phyloP scores from a whole-genome alignment of 2,797 vertebrate genomes.

The Hydrolagus colliei region DNA sequence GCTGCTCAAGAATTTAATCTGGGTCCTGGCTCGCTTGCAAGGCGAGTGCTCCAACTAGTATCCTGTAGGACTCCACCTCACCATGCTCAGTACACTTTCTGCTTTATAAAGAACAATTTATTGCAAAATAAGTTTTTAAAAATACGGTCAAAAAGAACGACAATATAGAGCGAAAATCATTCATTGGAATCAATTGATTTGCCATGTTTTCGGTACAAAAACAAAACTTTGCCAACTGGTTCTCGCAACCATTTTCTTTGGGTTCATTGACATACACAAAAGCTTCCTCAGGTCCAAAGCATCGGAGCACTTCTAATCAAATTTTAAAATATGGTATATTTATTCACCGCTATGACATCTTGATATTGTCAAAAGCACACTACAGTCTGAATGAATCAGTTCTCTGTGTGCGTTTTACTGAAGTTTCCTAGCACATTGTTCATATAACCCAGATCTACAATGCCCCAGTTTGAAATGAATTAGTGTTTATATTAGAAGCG shows the following conservation, averaged over 20 bases:
- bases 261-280: neutral
- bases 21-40: no score
- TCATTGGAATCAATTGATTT: neutral
- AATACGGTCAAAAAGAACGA: no score
- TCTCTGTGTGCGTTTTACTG: conserved; percentile 14
- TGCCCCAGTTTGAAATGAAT: conserved; percentile 93
- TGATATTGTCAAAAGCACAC: conserved; percentile 22
- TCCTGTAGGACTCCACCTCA: no score
- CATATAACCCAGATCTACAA: conserved; percentile 94
- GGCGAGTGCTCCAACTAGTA: no score
- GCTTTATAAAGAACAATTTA: neutral
- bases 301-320: neutral
- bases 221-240: neutral
- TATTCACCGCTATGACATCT: conserved; percentile 7
- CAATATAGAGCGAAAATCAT: neutral
- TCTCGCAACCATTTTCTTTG: neutral
- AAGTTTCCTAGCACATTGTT: conserved; percentile 42
- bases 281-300: neutral
- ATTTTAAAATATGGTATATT: neutral
- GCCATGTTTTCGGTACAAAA: neutral
- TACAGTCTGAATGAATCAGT: conserved; percentile 18
- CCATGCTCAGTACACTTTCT: neutral
- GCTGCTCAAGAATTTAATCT: no score
- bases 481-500: conserved; percentile 99
- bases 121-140: no score